phyloP scores from a whole-genome alignment of 2,113 vertebrate species.

The Heptranchias perlo region DNA sequence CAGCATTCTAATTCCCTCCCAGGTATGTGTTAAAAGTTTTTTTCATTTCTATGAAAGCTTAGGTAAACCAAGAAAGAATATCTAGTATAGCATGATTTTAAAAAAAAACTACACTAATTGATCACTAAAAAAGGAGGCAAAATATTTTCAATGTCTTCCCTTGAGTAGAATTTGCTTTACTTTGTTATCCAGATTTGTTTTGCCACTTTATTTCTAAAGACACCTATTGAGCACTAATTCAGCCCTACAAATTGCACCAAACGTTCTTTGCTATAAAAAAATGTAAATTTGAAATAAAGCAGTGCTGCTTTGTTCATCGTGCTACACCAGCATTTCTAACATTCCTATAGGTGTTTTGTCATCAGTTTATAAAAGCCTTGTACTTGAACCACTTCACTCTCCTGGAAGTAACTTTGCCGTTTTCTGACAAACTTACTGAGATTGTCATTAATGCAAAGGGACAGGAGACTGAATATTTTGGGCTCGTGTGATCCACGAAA shows the following conservation, averaged over 20 bases:
- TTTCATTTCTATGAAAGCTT: background rate
- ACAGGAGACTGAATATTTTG: conserved; percentile 1
- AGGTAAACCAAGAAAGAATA: background rate
- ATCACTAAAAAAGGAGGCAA: background rate
- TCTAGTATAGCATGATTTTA: background rate
- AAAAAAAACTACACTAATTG: background rate
- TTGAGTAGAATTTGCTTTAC: background rate
- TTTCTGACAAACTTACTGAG: background rate
- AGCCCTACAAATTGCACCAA: background rate
- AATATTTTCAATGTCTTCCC: background rate
- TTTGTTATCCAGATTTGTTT: background rate
- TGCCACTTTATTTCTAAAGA: background rate
- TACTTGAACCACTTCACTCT: background rate
- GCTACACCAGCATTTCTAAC: background rate
- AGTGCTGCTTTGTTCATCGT: background rate
- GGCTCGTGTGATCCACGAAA: background rate
- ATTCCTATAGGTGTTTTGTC: background rate
- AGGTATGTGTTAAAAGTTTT: background rate
- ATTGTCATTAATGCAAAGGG: background rate
- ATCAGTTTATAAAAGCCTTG: conserved; percentile 18
- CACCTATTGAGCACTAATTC: background rate
- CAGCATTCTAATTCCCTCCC: background rate
- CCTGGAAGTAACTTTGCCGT: background rate
- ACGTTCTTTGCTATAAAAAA: conserved; percentile 14
- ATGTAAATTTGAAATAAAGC: background rate